Evolutionary conservation across 1,140 invertebrate genomes (phyloP).

Genomic region (Hydropsyche tenuis): DNA sequence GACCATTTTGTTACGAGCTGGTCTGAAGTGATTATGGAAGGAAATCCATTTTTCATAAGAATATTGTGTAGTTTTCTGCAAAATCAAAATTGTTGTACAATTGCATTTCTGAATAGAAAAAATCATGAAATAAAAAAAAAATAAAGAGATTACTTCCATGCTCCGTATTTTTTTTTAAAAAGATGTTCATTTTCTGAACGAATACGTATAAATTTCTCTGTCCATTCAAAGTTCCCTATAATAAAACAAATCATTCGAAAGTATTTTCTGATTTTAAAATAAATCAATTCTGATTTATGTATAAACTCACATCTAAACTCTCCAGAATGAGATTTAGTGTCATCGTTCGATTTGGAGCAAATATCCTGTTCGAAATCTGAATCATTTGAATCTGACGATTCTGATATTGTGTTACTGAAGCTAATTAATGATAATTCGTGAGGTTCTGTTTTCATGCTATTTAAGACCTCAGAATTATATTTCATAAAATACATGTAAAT

Average conservation of each 20-base stretch:
- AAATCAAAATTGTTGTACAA: slow-evolving; percentile 17
- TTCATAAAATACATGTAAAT: slow-evolving; percentile 3
- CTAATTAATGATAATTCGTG: too few relatives aligned
- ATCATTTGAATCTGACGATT: too few relatives aligned
- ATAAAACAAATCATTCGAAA: slow-evolving; percentile 24
- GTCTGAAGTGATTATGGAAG: slow-evolving; percentile 36
- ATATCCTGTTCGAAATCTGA: background rate
- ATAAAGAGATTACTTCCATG: slow-evolving; percentile 43
- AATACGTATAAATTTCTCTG: slow-evolving; percentile 45
- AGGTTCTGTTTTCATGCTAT: background rate
- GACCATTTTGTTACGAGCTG: slow-evolving; percentile 46
- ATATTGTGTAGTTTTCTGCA: slow-evolving; percentile 43
- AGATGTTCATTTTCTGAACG: slow-evolving; percentile 44
- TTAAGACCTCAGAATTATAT: background rate
- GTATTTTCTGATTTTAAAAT: too few relatives aligned
- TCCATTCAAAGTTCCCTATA: slow-evolving; percentile 45
- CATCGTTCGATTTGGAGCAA: background rate
- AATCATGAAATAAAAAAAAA: too few relatives aligned
- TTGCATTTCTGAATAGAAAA: too few relatives aligned
- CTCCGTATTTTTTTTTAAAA: slow-evolving; percentile 44
- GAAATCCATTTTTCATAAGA: slow-evolving; percentile 47
- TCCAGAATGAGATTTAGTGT: background rate
- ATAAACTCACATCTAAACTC: slow-evolving; percentile 24
- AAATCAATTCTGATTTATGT: too few relatives aligned
- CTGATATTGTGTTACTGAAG: too few relatives aligned